Percentiles rank a stretch among this genome's conserved stretches.
phyloP scores from a whole-genome alignment of 2,113 vertebrate species.

The Nothocercus julius region DNA sequence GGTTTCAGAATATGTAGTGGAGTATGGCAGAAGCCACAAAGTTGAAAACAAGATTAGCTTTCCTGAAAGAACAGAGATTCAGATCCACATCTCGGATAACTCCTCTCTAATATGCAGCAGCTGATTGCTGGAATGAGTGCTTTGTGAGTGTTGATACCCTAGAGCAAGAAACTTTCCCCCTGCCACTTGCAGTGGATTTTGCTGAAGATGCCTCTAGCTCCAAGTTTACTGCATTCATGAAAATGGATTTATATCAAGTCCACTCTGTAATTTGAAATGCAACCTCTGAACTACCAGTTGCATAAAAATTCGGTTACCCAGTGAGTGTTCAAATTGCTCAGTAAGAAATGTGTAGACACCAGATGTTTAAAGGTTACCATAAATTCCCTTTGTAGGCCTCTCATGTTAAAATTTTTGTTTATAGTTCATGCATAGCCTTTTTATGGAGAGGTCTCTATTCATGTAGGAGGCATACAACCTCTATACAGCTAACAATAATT shows the following conservation, averaged over 20 bases:
- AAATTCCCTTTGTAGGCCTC: slow-evolving; percentile 8
- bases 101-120: background rate
- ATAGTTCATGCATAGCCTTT: background rate
- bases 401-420: slow-evolving; percentile 55
- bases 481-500: background rate
- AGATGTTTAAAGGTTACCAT: slow-evolving; percentile 62
- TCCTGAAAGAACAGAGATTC: background rate
- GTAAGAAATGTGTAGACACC: slow-evolving; percentile 57
- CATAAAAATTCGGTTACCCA: slow-evolving; percentile 44
- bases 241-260: slow-evolving; percentile 34
- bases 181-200: slow-evolving; percentile 32
- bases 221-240: slow-evolving; percentile 32
- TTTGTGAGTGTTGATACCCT: background rate
- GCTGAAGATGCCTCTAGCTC: background rate
- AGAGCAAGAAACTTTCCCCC: background rate
- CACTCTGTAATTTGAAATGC: slow-evolving; percentile 63
- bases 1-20: slow-evolving; percentile 26
- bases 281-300: slow-evolving; percentile 60
- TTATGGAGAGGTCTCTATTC: background rate
- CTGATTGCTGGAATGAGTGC: background rate
- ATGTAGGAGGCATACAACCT: background rate
- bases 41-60: background rate
- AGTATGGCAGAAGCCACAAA: background rate
- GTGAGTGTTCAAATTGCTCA: slow-evolving; percentile 65
- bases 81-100: background rate